A percentile compares a stretch with the other conserved stretches of the same genome.
phyloP scores from a whole-genome alignment of 2,113 vertebrate genomes.

The Crotalus helleri region DNA sequence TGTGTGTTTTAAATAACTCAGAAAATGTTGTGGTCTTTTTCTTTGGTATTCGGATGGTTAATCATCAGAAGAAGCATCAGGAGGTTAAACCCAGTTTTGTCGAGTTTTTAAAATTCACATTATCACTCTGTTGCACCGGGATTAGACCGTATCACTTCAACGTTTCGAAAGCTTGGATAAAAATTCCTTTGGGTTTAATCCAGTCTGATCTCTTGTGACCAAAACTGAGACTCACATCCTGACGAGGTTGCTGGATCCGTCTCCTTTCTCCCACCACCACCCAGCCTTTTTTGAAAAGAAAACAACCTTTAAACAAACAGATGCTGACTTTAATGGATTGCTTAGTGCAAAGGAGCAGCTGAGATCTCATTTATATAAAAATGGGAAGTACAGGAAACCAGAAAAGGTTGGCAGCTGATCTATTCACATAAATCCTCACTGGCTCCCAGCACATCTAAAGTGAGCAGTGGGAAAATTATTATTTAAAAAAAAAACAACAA shows the following conservation, averaged over 20 bases:
- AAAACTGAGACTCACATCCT: not conserved
- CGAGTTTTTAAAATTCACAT: not conserved
- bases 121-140: not conserved
- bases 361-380: not conserved
- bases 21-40: not conserved
- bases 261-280: not conserved
- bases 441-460: not conserved
- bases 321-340: not conserved
- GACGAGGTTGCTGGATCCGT: not conserved
- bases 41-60: not conserved
- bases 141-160: not conserved
- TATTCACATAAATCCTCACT: not conserved
- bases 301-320: not conserved
- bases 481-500: not conserved
- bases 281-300: not conserved
- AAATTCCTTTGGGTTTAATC: slow-evolving; percentile 1
- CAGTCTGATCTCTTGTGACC: not conserved
- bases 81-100: not conserved
- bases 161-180: not conserved
- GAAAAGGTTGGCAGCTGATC: not conserved
- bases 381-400: not conserved
- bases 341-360: not conserved
- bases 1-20: not conserved
- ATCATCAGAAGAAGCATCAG: not conserved
- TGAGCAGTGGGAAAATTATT: not conserved